Conservation (phyloP, 1,140 invertebrate genomes). For the Teleopsis dalmanni region DNA sequence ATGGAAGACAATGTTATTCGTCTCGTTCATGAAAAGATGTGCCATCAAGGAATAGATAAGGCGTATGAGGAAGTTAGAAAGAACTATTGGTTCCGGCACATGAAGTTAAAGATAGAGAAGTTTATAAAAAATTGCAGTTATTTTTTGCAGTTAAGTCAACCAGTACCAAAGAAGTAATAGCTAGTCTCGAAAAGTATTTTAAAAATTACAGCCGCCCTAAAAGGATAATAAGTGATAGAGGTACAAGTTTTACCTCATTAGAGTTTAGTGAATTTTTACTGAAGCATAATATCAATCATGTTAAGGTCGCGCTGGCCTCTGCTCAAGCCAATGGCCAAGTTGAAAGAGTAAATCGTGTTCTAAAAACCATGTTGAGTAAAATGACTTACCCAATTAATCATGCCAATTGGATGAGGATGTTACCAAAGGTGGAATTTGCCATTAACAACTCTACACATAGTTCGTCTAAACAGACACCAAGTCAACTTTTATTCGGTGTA, state of each 20-base stretch:
- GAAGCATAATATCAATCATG: conserved; percentile 3
- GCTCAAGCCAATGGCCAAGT: conserved; percentile 5
- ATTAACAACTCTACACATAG: conserved; percentile 1
- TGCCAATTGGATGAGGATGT: conserved; percentile 1
- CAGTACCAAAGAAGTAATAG: conserved; percentile 11
- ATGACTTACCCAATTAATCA: not conserved
- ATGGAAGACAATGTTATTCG: conserved; percentile 5
- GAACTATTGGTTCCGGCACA: conserved; percentile 6
- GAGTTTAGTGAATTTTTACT: conserved; percentile 2
- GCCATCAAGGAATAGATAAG: conserved; percentile 3
- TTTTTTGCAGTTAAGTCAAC: conserved; percentile 13
- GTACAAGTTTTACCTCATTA: conserved; percentile 5
- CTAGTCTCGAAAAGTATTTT: conserved; percentile 1
- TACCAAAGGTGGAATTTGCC: conserved; percentile 1
- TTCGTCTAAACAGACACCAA: not conserved
- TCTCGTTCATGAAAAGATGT: not conserved
- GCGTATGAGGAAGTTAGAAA: not conserved
- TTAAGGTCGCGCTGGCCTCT: conserved; percentile 4
- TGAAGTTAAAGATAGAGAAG: too few relatives aligned
- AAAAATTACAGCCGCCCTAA: not conserved
- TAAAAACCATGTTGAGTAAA: conserved; percentile 1
- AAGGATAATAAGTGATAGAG: conserved; percentile 3
- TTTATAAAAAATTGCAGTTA: too few relatives aligned
- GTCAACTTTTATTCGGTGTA: conserved; percentile 1
- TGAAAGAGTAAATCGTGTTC: not conserved